Percentiles rank a stretch among this genome's conserved stretches.
These are phyloP conservation scores for Scaptomyza montana DNA, from an alignment of 1,140 invertebrate genomes.

Conservation along the genomic window DNA sequence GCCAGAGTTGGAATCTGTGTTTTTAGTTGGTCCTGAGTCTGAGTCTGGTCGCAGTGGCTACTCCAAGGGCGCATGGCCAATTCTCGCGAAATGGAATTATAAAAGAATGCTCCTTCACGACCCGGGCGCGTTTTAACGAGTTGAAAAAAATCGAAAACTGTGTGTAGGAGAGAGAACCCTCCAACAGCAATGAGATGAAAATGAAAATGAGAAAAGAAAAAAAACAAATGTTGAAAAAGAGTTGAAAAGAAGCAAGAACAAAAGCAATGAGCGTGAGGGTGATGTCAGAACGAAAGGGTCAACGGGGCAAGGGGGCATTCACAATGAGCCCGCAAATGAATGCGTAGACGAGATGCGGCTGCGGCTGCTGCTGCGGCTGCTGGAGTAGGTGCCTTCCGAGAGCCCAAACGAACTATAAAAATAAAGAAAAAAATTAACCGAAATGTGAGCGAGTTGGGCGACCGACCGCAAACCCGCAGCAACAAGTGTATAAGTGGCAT, in stretches of 20 bases:
- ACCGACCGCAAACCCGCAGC: slow-evolving; percentile 78
- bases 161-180: slow-evolving; percentile 66
- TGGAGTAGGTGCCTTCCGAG: slow-evolving; percentile 55
- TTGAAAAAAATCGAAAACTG: slow-evolving; percentile 69
- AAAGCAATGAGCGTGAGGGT: slow-evolving; percentile 74
- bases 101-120: slow-evolving; percentile 74
- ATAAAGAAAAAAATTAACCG: slow-evolving; percentile 58
- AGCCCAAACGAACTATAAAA: slow-evolving; percentile 2
- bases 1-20: background rate
- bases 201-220: slow-evolving; percentile 78
- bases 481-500: slow-evolving; percentile 82
- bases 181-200: slow-evolving; percentile 74
- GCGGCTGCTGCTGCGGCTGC: slow-evolving; percentile 40
- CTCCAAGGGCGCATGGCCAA: slow-evolving; percentile 79
- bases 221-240: slow-evolving; percentile 52
- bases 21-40: slow-evolving; percentile 3
- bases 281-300: slow-evolving; percentile 42
- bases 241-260: slow-evolving; percentile 59
- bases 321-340: slow-evolving; percentile 80
- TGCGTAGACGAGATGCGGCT: slow-evolving; percentile 57
- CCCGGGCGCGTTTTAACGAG: slow-evolving; percentile 77
- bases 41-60: slow-evolving; percentile 38
- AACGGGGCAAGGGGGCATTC: slow-evolving; percentile 28
- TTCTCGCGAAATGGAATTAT: slow-evolving; percentile 83
- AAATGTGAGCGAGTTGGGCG: slow-evolving; percentile 61